These are phyloP conservation scores for Coenobita brevimanus DNA, from an alignment of 1,140 invertebrate genomes.

Conservation along the genomic window DNA sequence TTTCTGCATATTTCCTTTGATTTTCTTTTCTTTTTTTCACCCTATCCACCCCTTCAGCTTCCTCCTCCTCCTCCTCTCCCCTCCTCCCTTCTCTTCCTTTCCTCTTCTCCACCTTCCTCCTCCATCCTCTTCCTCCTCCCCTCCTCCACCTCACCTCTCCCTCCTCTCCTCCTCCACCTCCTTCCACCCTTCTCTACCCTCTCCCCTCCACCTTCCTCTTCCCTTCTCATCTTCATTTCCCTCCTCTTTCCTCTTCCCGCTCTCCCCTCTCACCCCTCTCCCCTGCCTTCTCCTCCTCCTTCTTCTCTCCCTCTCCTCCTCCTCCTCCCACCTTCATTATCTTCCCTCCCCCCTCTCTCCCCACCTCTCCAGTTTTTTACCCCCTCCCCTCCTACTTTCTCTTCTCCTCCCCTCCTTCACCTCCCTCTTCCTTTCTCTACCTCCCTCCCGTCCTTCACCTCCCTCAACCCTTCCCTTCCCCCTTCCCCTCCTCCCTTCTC, in stretches of 20 bases:
- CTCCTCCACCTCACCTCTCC: not conserved
- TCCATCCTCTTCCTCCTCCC: too few species aligned
- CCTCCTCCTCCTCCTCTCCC: too few species aligned
- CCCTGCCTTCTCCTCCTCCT: not conserved
- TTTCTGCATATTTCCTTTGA: too few species aligned
- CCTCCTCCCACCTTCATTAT: not conserved
- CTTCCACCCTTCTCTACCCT: too few species aligned
- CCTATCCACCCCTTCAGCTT: not conserved
- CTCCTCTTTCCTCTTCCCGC: not conserved
- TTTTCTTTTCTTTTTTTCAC: not conserved
- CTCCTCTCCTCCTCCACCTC: too few species aligned
- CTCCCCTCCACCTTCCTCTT: not conserved
- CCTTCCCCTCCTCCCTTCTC: too few species aligned
- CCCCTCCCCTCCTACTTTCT: not conserved
- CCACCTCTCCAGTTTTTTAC: not conserved
- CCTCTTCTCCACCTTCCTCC: not conserved
- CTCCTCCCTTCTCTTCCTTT: not conserved
- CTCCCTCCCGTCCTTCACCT: too few species aligned
- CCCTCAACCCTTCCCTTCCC: too few species aligned
- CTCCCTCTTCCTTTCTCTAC: too few species aligned
- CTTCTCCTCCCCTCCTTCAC: too few species aligned
- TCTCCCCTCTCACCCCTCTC: constrained; percentile 8
- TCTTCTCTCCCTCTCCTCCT: not conserved
- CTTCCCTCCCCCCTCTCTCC: not conserved
- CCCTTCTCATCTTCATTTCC: too few species aligned